A percentile compares a stretch with the other conserved stretches of the same genome.
Evolutionary conservation across 2,888 invertebrate species (phyloP).

Genomic region (Gibbula magus): DNA sequence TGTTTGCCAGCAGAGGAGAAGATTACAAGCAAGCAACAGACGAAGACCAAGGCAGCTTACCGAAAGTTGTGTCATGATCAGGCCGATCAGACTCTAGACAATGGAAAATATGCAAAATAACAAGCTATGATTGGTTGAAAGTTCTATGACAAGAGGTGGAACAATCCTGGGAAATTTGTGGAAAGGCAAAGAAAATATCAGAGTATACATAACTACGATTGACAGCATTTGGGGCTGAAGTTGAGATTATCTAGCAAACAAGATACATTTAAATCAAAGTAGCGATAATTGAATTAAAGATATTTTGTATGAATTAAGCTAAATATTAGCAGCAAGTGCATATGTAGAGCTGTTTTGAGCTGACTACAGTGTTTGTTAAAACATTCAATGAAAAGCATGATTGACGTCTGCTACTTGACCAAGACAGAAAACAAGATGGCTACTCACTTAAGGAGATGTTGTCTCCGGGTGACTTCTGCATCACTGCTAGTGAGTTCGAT

Average conservation of each 20-base stretch:
- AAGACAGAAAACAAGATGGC: not conserved
- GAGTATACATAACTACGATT: no score
- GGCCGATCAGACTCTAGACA: not conserved
- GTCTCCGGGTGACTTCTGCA: slow-evolving; percentile 33
- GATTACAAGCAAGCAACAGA: not conserved
- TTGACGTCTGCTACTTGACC: not conserved
- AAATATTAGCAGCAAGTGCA: no score
- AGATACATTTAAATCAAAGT: no score
- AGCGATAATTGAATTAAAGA: no score
- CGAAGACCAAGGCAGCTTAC: not conserved
- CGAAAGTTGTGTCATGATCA: not conserved
- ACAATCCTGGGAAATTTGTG: no score
- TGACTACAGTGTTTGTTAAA: not conserved
- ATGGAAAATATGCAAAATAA: slow-evolving; percentile 9
- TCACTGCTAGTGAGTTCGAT: slow-evolving; percentile 35
- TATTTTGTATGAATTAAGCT: no score
- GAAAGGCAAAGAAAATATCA: no score
- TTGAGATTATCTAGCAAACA: no score
- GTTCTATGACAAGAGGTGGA: no score
- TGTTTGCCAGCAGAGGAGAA: not conserved
- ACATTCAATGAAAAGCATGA: not conserved
- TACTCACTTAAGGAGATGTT: slow-evolving; percentile 36
- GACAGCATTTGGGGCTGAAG: no score
- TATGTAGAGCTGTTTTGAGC: not conserved
- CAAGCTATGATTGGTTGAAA: no score